Evolutionary conservation across 2,113 vertebrate genomes (phyloP), one percentile per base, ranked within the genome.

Genomic region (Sitta europaea): DNA sequence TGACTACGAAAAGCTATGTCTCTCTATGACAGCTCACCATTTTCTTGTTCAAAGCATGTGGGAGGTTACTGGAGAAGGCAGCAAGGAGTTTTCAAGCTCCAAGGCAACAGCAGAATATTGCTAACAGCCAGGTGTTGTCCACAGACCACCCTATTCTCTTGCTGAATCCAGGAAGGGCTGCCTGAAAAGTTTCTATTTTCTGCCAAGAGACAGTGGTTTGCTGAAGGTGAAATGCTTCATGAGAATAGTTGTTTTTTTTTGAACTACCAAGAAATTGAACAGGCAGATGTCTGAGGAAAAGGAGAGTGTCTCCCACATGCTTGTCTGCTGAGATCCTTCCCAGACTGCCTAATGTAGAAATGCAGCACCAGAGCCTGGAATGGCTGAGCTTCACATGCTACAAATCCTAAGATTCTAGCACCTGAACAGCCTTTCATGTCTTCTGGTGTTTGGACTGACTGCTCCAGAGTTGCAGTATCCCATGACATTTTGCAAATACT

Each of bases 221-320:
- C 36, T 89, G 57, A 68, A 78, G 28, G 17, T 33, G 19, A 88
- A 80, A 71, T 45, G 12, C 18, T 75, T 29, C 21, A 48, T 14
- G 6, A 43, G 18, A 89, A 43, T 8, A 48, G 10, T 21, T n/a
- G n/a, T 43, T 85, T 78, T 28, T 72, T 5, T 15, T 10, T 86
- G 65, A 77, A 63, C 20, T 59, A 54, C 0, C 4, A 29, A 77
- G 25, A 94, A 78, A 59, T 23, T 0, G 0, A 80, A 57, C 12
- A 68, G 28, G 27, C 8, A 28, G 8, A 42, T 70, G 8, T 73
- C 47, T 45, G 48, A 91, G 28, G 18, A 73, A 86, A 86, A 74
- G 16, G 1, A 63, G 47, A 83, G 36, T 66, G 17, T 66, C 9
- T 71, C 22, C 48, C 5, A 3, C 9, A 24, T 1, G 2, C 13